Conservation (phyloP, 2,797 vertebrate genomes). For the Sus cebifrons region DNA sequence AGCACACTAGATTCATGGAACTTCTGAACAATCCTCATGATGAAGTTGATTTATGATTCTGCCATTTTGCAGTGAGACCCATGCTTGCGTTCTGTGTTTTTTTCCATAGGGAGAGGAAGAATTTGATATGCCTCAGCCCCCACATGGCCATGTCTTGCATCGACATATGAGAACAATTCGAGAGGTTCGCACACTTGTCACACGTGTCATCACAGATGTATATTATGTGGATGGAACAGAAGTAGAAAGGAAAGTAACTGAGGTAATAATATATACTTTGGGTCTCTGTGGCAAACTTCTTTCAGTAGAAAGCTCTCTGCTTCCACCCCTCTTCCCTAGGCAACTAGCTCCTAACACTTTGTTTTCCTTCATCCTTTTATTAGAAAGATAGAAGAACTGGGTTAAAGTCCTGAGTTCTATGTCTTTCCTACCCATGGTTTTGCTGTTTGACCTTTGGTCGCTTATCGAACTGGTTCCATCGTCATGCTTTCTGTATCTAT, state of each 20-base stretch:
- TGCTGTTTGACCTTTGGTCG: not conserved
- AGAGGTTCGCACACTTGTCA: constrained; percentile 96
- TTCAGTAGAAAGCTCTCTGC: not conserved
- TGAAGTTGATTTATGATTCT: not conserved
- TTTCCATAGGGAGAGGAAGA: constrained; percentile 90
- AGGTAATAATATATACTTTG: constrained; percentile 92
- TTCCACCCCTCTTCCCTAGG: not conserved
- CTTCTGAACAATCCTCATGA: not conserved
- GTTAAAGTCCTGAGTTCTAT: not conserved
- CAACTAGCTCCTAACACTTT: not conserved
- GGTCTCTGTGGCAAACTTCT: not conserved
- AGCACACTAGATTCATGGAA: not conserved
- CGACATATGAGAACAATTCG: constrained; percentile 95
- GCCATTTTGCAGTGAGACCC: not conserved
- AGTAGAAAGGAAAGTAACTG: constrained; percentile 95
- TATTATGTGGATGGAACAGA: constrained; percentile 97
- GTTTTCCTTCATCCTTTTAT: not conserved
- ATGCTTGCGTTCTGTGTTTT: constrained; percentile 10
- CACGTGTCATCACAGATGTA: constrained; percentile 96
- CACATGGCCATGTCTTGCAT: constrained; percentile 89
- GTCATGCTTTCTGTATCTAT: constrained; percentile 20
- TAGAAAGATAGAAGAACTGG: not conserved
- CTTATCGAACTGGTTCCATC: not conserved
- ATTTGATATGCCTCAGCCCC: constrained; percentile 89
- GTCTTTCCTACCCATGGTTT: not conserved